phyloP scores from a whole-genome alignment of 2,888 invertebrate genomes.

The Cerastis leucographa region DNA sequence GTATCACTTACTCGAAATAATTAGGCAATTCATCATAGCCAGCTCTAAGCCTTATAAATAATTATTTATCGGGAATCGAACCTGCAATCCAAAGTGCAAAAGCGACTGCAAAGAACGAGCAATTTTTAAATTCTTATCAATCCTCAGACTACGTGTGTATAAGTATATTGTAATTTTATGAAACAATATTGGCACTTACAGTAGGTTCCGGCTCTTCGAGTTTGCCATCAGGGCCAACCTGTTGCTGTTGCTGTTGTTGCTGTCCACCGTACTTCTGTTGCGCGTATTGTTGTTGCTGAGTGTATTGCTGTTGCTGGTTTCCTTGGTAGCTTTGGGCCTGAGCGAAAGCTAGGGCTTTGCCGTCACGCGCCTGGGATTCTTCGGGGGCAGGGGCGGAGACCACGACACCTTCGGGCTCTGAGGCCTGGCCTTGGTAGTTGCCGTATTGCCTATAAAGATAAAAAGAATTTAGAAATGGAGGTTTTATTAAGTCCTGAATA shows the following conservation, averaged over 20 bases:
- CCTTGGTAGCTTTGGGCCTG: conserved; percentile 60
- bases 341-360: conserved; percentile 67
- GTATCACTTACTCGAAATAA: neutral
- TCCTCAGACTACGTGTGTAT: neutral
- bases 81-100: neutral
- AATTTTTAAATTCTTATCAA: neutral
- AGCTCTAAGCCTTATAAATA: neutral
- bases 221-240: conserved; percentile 48
- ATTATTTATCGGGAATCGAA: neutral
- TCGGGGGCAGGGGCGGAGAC: conserved; percentile 57
- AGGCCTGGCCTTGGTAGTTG: conserved; percentile 65
- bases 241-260: conserved; percentile 45
- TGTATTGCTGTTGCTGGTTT: conserved; percentile 55
- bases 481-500: neutral
- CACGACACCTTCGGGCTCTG: conserved; percentile 50
- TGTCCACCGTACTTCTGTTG: conserved; percentile 57
- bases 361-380: conserved; percentile 68
- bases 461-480: neutral
- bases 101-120: neutral
- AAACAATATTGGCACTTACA: conserved; percentile 73
- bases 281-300: conserved; percentile 49
- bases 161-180: too few relatives aligned
- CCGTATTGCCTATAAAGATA: conserved; percentile 49
- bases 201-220: conserved; percentile 83
- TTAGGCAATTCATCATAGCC: neutral